Base-by-base conservation (phyloP, 1,140 invertebrate species). In the Pollicipes pollicipes region DNA sequence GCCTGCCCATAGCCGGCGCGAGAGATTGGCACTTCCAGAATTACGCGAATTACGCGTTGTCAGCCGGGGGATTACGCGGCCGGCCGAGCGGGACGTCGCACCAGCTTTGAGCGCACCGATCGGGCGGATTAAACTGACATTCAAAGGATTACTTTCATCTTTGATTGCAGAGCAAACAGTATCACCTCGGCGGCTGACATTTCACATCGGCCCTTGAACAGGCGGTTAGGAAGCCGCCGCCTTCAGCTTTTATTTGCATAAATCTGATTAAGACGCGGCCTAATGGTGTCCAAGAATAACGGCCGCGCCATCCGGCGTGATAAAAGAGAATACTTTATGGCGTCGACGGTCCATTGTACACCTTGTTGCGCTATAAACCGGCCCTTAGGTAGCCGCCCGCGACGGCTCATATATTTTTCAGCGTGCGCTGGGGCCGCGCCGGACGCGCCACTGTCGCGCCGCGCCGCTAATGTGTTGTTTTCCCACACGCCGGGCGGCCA, bases 211-310 rank as follows among this genome's bases (percentile, higher is more conserved):
- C 45, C 45, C 45, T 58, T 58, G 13, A 58, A 58, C 45, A 58
- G 45, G 45, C 45, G 45, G 24, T 58, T 58, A 58, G 24, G 45
- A 58, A 58, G 45, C 13, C 45, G 45, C 45, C 45, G 45, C 45
- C 45, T 58, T 58, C 45, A 58, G 45, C 45, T 58, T 58, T 58
- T 58, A 58, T 58, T 58, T 58, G 45, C 45, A 58, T 58, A 58
- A 58, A 58, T 58, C 45, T 58, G 45, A 58, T 58, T 58, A 58
- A 58, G 45, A 58, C 45, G 45, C 45, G 13, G 45, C 45, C 24
- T 58, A 58, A 58, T 58, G 45, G 45, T 21, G 13, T 10, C 45
- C 45, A 58, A n/a, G 21, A 58, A 58, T 58, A 58, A 58, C 45
- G 45, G 45, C 45, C 45, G 24, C 45, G 45, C 45, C 45, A 58